These are phyloP conservation scores for Salvelinus namaycush DNA, from an alignment of 2,113 vertebrate genomes.

Conservation along the genomic window DNA sequence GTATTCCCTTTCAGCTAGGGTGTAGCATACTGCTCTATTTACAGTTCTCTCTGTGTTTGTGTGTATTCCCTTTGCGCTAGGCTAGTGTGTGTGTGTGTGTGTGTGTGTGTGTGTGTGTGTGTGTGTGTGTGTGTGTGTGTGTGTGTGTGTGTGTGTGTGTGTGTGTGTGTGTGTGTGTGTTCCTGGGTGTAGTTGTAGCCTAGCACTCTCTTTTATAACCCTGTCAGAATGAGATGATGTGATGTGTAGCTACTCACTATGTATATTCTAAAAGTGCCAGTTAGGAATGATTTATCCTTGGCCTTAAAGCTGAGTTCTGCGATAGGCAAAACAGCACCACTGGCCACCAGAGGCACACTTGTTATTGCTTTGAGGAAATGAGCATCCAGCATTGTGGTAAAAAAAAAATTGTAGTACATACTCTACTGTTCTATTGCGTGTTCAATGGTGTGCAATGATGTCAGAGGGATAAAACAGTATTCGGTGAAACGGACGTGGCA, in stretches of 20 bases:
- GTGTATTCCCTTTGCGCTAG: too few species aligned
- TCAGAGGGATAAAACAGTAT: constrained; percentile 16
- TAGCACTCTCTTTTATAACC: constrained; percentile 50
- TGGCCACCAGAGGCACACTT: too few species aligned
- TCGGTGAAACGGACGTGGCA: neutral
- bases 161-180: neutral
- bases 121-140: neutral
- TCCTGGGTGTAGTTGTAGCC: neutral
- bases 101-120: neutral
- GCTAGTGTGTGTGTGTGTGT: neutral
- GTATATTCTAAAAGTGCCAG: constrained; percentile 34
- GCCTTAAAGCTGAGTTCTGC: neutral
- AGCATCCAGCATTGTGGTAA: too few species aligned
- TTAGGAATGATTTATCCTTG: constrained; percentile 19
- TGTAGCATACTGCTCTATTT: neutral
- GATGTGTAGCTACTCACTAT: neutral
- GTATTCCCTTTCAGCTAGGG: too few species aligned
- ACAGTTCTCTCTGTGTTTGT: too few species aligned
- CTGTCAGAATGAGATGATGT: constrained; percentile 36
- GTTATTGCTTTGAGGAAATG: too few species aligned
- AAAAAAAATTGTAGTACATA: too few species aligned
- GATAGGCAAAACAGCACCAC: too few species aligned
- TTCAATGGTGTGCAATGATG: constrained; percentile 16
- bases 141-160: neutral
- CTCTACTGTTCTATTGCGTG: neutral